phyloP scores from a whole-genome alignment of 2,888 invertebrate species.

The Eubasilissa splendida region DNA sequence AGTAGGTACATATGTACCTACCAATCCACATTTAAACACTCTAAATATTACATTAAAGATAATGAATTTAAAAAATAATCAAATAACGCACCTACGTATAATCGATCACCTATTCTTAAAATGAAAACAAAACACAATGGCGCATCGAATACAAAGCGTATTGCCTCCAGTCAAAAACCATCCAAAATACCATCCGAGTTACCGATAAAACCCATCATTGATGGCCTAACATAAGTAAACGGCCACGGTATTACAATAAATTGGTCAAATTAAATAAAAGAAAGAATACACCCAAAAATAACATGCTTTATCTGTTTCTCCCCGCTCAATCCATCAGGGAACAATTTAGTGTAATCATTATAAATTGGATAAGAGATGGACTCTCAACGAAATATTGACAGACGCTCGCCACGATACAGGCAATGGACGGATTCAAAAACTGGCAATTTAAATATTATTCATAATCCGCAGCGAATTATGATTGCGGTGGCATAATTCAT shows the following conservation, averaged over 20 bases:
- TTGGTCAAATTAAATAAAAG: constrained; percentile 59
- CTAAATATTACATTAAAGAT: no score
- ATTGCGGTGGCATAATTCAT: no score
- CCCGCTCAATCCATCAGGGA: constrained; percentile 50
- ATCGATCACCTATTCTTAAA: constrained; percentile 30
- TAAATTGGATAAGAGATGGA: constrained; percentile 50
- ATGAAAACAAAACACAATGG: constrained; percentile 19
- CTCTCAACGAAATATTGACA: neutral
- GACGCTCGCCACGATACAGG: neutral
- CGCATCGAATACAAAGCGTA: constrained; percentile 28
- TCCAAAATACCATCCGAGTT: constrained; percentile 45
- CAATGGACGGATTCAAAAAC: no score
- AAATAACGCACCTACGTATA: constrained; percentile 7
- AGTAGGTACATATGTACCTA: no score
- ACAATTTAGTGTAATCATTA: constrained; percentile 58
- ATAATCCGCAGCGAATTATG: no score
- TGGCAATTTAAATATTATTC: no score
- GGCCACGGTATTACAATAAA: constrained; percentile 56
- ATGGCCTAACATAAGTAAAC: constrained; percentile 54
- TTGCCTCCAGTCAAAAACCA: constrained; percentile 45
- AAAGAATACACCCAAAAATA: constrained; percentile 54
- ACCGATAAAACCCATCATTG: constrained; percentile 58
- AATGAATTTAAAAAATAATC: no score
- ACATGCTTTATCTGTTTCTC: constrained; percentile 46
- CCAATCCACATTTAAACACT: no score